phyloP scores from a whole-genome alignment of 2,888 invertebrate genomes.

The Pinctada fucata region DNA sequence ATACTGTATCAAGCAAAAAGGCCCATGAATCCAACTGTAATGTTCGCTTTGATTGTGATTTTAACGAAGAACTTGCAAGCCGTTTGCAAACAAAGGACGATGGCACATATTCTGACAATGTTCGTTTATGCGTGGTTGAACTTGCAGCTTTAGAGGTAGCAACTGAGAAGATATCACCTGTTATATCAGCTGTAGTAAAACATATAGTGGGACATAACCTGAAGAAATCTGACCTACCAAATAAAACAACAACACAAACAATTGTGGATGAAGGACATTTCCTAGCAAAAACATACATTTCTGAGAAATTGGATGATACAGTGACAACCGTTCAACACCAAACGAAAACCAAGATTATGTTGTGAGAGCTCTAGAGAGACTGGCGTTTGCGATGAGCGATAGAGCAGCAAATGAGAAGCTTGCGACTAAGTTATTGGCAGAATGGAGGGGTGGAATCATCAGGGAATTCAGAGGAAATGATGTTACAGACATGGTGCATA shows the following conservation, averaged over 20 bases:
- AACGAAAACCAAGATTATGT: too few relatives aligned
- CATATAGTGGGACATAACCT: constrained; percentile 29
- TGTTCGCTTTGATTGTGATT: not conserved
- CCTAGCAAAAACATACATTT: constrained; percentile 4
- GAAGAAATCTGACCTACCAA: constrained; percentile 25
- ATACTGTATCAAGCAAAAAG: not conserved
- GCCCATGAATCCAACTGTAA: not conserved
- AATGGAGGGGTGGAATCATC: constrained; percentile 29
- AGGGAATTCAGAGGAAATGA: not conserved
- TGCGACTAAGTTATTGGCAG: constrained; percentile 17
- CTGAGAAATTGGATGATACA: not conserved
- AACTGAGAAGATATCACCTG: constrained; percentile 32
- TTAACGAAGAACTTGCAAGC: not conserved
- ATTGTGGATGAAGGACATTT: constrained; percentile 33
- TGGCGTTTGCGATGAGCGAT: constrained; percentile 33
- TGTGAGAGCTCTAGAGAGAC: constrained; percentile 10
- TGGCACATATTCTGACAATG: constrained; percentile 25
- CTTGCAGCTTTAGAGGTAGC: constrained; percentile 37
- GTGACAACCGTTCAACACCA: constrained; percentile 9
- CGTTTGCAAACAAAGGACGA: constrained; percentile 3
- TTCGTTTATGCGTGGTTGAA: constrained; percentile 40
- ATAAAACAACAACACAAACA: constrained; percentile 23
- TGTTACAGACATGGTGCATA: constrained; percentile 3
- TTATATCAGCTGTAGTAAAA: constrained; percentile 27
- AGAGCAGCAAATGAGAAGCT: constrained; percentile 29